Percentiles rank a stretch among this genome's conserved stretches.
Conservation (phyloP, 2,888 invertebrate species). For the Oscheius sp. region DNA sequence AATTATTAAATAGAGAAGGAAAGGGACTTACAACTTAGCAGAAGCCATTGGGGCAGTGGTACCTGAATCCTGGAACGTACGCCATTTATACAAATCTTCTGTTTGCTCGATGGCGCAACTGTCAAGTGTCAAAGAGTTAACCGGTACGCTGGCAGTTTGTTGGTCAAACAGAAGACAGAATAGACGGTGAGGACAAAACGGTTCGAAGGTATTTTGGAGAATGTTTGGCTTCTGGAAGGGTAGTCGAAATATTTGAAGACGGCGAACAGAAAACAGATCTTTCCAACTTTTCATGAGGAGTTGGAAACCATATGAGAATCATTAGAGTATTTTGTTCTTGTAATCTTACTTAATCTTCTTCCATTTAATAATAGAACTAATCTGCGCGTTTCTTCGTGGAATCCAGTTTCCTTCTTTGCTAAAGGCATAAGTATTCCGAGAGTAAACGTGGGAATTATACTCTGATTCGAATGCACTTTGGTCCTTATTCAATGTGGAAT, state of each 20-base stretch:
- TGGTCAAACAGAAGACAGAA: constrained; percentile 9
- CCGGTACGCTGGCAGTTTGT: constrained; percentile 7
- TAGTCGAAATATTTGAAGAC: not conserved
- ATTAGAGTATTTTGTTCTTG: too few species aligned
- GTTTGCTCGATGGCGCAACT: constrained; percentile 26
- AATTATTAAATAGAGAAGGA: not conserved
- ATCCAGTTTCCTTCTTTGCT: too few species aligned
- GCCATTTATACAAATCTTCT: constrained; percentile 7
- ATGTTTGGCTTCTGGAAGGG: constrained; percentile 5
- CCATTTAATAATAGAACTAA: too few species aligned
- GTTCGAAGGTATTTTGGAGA: not conserved
- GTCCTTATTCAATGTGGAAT: too few species aligned
- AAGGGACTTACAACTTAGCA: constrained; percentile 24
- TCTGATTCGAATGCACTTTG: too few species aligned
- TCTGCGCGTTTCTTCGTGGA: too few species aligned
- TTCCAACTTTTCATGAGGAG: not conserved
- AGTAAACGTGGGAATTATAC: too few species aligned
- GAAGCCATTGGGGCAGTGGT: constrained; percentile 25
- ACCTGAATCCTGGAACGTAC: not conserved
- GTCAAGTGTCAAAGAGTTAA: constrained; percentile 28
- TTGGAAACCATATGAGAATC: too few species aligned
- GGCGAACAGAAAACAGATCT: not conserved
- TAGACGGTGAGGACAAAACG: not conserved
- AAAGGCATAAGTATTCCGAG: too few species aligned
- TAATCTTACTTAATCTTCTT: too few species aligned